phyloP scores from a whole-genome alignment of 2,797 vertebrate genomes.

The Aselliscus stoliczkanus region DNA sequence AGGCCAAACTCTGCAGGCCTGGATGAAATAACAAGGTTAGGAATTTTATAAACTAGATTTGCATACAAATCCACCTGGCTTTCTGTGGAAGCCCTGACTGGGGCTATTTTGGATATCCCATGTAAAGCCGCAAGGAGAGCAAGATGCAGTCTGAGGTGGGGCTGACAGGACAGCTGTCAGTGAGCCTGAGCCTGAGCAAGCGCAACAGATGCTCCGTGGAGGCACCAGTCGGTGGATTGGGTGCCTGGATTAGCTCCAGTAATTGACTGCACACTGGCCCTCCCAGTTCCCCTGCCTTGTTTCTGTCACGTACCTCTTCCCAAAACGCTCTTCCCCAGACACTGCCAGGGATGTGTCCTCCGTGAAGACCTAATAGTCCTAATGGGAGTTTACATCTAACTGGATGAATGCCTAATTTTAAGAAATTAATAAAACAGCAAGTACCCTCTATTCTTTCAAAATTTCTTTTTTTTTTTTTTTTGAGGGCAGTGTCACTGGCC shows the following conservation, averaged over 20 bases:
- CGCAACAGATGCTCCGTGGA: not conserved
- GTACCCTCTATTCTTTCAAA: not conserved
- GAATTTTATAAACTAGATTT: not conserved
- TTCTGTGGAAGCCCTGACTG: not conserved
- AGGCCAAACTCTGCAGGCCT: not conserved
- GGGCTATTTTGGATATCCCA: not conserved
- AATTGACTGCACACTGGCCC: not conserved
- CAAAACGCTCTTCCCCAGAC: not conserved
- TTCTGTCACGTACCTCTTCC: not conserved
- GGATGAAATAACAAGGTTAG: not conserved
- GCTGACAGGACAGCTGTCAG: not conserved
- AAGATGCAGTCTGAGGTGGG: not conserved
- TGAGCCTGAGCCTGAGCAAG: fast-evolving
- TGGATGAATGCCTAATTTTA: not conserved
- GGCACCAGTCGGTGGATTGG: not conserved
- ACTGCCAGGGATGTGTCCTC: not conserved
- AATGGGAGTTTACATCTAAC: not conserved
- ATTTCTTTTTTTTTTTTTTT: not conserved
- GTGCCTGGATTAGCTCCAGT: not conserved
- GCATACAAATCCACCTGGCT: not conserved
- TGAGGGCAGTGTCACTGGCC: too few species aligned
- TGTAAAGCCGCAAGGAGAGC: not conserved
- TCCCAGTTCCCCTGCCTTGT: not conserved
- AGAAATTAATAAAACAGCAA: not conserved
- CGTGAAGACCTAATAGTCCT: not conserved